Evolutionary conservation across 2,113 vertebrate species (phyloP), one percentile per base, ranked within the genome.

Genomic region (Marmota monax): DNA sequence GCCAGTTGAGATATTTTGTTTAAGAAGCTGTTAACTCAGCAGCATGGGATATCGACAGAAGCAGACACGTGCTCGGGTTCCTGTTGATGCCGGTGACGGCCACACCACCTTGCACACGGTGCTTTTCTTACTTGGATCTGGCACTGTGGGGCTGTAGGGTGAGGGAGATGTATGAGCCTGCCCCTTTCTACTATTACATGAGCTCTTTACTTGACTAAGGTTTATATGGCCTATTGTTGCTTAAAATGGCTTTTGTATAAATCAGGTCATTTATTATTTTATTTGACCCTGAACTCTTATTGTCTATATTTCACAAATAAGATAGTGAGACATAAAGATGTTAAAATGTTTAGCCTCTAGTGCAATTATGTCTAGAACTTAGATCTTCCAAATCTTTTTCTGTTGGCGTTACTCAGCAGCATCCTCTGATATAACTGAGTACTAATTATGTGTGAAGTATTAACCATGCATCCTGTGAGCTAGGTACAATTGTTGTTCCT

Each of bases 31-130:
- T 17, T 78, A 58, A 23, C 29, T 23, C 1, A 0, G 63, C 42
- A 56, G 69, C 37, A 0, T 14, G 0, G 3, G 11, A 34, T 20
- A 13, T 42, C 42, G 13, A 0, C 63, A 11, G 2, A 3, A n/a
- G 0, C 0, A 29, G 23, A 84, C 3, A 2, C 51, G 29, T 20
- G 76, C 20, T 92, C 65, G 22, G 17, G 25, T 7, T 72, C 18
- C 42, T 5, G 23, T 12, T 3, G n/a, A n/a, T 2, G 13, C 18
- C 73, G 76, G 45, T 7, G 61, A 32, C n/a, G 53, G 56, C 63
- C 12, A 45, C 29, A 0, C 39, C 65, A 1, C 48, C n/a, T 0
- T 0, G 23, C 17, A 1, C 20, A 2, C 12, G 39, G 27, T 27
- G 0, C 29, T 32, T 53, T 34, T 58, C 73, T 58, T 53, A 1